phyloP scores from a whole-genome alignment of 2,888 invertebrate genomes.

The Criorhina ranunculi region DNA sequence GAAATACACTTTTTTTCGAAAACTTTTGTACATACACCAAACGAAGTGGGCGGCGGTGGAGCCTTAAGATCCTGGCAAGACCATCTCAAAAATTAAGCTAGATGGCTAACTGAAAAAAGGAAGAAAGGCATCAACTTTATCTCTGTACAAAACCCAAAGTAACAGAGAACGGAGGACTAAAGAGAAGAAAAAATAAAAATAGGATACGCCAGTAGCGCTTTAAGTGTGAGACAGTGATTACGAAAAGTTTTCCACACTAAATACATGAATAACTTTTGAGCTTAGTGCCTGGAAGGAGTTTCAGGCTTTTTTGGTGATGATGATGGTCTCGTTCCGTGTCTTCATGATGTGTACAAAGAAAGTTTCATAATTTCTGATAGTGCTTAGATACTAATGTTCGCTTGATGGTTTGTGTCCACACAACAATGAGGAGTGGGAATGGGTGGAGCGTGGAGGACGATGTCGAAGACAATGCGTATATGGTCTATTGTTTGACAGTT shows the following conservation, averaged over 20 bases:
- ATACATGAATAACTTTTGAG: constrained; percentile 72
- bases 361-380: constrained; percentile 68
- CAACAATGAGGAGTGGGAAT: too few relatives aligned
- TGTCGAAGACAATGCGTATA: constrained; percentile 20
- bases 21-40: constrained; percentile 37
- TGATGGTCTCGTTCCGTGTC: too few relatives aligned
- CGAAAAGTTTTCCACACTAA: constrained; percentile 68
- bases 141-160: neutral
- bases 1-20: constrained; percentile 7
- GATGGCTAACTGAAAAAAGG: constrained; percentile 43
- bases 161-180: neutral
- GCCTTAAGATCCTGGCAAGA: constrained; percentile 29
- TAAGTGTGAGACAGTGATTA: constrained; percentile 71
- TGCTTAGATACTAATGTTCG: constrained; percentile 52
- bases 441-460: too few relatives aligned
- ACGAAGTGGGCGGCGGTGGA: constrained; percentile 22
- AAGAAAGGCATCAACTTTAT: constrained; percentile 43
- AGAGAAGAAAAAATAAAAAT: constrained; percentile 25
- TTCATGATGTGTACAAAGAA: constrained; percentile 40
- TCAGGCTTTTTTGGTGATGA: neutral
- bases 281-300: constrained; percentile 31
- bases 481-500: constrained; percentile 56
- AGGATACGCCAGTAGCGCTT: constrained; percentile 55
- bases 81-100: constrained; percentile 59
- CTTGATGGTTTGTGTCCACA: constrained; percentile 46